These are phyloP conservation scores for Ariopsis seemanni DNA, from an alignment of 2,113 vertebrate genomes.

Conservation along the genomic window DNA sequence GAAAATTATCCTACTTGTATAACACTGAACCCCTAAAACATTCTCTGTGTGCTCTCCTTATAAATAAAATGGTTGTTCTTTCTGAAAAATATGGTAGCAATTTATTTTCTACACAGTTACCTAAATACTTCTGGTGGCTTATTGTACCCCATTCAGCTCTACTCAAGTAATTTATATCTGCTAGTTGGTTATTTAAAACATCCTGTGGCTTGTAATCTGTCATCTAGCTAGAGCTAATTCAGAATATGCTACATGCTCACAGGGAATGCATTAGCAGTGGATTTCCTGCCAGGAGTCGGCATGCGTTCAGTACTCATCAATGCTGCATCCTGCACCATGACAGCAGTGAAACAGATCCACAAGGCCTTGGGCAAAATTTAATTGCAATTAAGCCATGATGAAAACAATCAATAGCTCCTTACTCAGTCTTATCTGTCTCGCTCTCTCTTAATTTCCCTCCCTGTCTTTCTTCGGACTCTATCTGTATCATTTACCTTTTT, in stretches of 20 bases:
- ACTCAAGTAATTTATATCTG: not conserved
- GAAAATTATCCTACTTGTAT: not conserved
- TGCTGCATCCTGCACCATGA: slow-evolving; percentile 58
- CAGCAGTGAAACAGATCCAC: slow-evolving; percentile 65
- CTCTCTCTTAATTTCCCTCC: slow-evolving; percentile 10
- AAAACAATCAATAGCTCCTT: slow-evolving; percentile 70
- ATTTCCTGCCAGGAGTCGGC: slow-evolving; percentile 43
- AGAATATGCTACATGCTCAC: slow-evolving; percentile 43
- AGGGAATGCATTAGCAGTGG: slow-evolving; percentile 48
- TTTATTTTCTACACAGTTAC: not conserved
- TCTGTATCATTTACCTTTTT: not conserved
- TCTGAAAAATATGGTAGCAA: not conserved
- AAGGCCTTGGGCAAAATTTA: slow-evolving; percentile 67
- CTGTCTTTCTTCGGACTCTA: slow-evolving; percentile 1
- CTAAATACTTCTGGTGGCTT: not conserved
- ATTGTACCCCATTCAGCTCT: not conserved
- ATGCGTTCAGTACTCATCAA: slow-evolving; percentile 53
- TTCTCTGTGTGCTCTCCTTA: not conserved
- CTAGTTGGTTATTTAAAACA: not conserved
- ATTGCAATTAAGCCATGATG: slow-evolving; percentile 73
- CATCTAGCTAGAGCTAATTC: slow-evolving; percentile 15
- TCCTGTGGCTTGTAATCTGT: not conserved
- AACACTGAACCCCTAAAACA: not conserved
- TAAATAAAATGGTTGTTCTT: not conserved
- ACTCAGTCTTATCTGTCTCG: slow-evolving; percentile 20